phyloP scores from a whole-genome alignment of 1,140 invertebrate species.

The Drosophila jambulina region DNA sequence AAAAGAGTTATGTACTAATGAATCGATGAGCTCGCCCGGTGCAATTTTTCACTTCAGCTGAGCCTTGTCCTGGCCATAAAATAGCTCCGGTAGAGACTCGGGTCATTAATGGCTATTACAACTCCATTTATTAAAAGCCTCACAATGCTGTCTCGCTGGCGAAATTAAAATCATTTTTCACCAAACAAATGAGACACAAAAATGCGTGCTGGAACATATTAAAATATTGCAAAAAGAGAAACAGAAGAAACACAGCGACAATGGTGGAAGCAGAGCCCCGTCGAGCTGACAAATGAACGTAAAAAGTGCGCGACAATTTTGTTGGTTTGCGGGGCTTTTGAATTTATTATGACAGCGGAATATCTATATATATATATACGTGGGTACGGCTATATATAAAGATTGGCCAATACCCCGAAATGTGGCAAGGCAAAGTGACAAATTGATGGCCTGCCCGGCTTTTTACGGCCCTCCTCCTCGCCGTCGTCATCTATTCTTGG shows the following conservation, averaged over 20 bases:
- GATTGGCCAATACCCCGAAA: conserved; percentile 45
- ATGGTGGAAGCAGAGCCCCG: neutral
- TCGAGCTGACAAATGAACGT: conserved; percentile 69
- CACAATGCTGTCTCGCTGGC: conserved; percentile 20
- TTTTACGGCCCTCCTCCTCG: conserved; percentile 7
- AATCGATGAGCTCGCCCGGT: neutral
- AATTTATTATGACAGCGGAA: conserved; percentile 69
- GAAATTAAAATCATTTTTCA: conserved; percentile 75
- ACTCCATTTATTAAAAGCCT: conserved; percentile 50
- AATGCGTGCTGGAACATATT: conserved; percentile 70
- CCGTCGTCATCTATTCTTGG: conserved; percentile 19
- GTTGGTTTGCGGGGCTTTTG: conserved; percentile 44
- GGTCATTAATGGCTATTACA: conserved; percentile 24
- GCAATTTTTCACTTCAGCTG: neutral
- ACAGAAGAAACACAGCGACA: neutral
- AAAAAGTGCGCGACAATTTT: conserved; percentile 52
- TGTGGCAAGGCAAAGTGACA: conserved; percentile 64
- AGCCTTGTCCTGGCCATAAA: conserved; percentile 1
- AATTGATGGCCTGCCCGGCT: conserved; percentile 7
- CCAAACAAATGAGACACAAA: conserved; percentile 61
- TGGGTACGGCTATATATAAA: neutral
- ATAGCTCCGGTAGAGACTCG: neutral
- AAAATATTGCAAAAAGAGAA: conserved; percentile 64
- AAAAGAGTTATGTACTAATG: neutral
- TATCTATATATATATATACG: neutral